These are phyloP conservation scores for Encarsia formosa DNA, from an alignment of 2,888 invertebrate genomes.

Conservation along the genomic window DNA sequence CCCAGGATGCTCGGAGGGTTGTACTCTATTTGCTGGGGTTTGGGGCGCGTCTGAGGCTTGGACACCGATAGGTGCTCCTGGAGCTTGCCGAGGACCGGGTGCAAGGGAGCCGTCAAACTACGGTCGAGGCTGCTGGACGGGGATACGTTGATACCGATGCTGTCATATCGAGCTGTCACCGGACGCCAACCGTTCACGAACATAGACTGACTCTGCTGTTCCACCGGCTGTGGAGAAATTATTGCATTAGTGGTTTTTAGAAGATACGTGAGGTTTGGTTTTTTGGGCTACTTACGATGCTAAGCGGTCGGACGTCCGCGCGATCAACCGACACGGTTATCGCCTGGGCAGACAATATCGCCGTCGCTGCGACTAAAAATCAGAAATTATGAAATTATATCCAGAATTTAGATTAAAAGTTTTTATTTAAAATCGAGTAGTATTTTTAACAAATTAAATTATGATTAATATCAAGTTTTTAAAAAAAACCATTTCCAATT, in stretches of 20 bases:
- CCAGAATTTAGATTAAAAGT: too few species aligned
- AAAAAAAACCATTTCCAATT: too few species aligned
- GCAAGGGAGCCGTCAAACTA: constrained; percentile 33
- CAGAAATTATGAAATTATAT: too few species aligned
- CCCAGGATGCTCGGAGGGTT: constrained; percentile 47
- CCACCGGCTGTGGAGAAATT: not conserved
- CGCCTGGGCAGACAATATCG: constrained; percentile 37
- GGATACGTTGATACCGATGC: constrained; percentile 38
- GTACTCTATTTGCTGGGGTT: constrained; percentile 35
- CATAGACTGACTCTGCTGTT: constrained; percentile 40
- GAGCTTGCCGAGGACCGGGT: constrained; percentile 42
- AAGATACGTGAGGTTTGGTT: not conserved
- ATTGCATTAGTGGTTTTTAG: not conserved
- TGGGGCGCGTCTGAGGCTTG: constrained; percentile 32
- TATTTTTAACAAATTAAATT: too few species aligned
- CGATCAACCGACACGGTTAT: constrained; percentile 45
- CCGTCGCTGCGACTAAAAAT: constrained; percentile 36
- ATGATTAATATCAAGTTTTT: too few species aligned
- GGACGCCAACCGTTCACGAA: constrained; percentile 47
- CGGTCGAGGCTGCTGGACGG: constrained; percentile 36
- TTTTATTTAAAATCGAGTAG: not conserved
- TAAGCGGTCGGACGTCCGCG: constrained; percentile 39
- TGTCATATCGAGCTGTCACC: constrained; percentile 40
- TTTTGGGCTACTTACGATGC: constrained; percentile 17
- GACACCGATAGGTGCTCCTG: constrained; percentile 44